Evolutionary conservation across 2,113 vertebrate species (phyloP).

Genomic region (Aix galericulata): DNA sequence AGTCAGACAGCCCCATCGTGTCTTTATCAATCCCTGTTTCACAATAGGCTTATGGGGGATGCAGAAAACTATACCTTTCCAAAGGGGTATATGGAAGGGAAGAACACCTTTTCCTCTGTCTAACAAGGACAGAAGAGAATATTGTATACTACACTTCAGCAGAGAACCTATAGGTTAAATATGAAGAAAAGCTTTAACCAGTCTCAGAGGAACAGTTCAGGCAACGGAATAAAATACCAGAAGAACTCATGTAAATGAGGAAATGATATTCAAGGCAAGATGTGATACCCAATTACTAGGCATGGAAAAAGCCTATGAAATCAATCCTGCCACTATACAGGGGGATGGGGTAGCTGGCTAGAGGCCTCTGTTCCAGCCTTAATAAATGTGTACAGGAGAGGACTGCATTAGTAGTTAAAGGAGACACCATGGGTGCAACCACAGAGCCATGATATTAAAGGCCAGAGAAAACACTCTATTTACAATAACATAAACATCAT

Average conservation of each 20-base stretch:
- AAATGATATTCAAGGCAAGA: slow-evolving; percentile 5
- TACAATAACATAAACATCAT: slow-evolving; percentile 62
- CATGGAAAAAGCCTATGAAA: neutral
- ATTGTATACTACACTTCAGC: neutral
- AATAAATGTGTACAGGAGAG: neutral
- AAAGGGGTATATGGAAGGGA: neutral
- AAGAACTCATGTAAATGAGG: neutral
- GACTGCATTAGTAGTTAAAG: slow-evolving; percentile 5
- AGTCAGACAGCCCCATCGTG: accelerated
- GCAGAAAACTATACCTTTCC: neutral
- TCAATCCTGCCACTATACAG: neutral
- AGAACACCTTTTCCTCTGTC: neutral
- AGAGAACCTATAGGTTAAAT: neutral
- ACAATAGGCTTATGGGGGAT: neutral
- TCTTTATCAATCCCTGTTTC: neutral
- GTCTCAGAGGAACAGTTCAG: neutral
- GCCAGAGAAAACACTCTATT: slow-evolving; percentile 52
- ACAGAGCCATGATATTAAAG: slow-evolving; percentile 4
- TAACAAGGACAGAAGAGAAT: neutral
- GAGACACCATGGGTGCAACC: neutral
- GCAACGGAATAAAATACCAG: neutral
- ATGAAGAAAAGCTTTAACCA: neutral
- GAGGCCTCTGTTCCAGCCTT: neutral
- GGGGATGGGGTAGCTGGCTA: neutral
- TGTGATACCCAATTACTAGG: neutral